These are phyloP conservation scores for Nemapogon koenigi DNA, from an alignment of 2,888 invertebrate genomes.

Conservation along the genomic window DNA sequence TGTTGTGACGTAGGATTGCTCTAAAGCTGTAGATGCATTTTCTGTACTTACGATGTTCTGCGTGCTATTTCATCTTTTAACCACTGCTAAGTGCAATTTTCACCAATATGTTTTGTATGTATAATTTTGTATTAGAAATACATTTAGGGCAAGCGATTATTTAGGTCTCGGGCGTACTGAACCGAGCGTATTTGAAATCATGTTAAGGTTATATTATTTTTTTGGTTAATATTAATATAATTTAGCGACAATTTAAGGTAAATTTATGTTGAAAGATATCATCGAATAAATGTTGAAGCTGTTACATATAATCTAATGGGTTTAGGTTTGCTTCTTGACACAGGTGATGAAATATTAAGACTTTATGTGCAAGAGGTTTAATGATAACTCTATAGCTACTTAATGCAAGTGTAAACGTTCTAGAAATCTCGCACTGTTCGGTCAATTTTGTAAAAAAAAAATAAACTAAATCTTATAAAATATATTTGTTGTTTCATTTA, in stretches of 20 bases:
- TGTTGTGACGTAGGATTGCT: too few species aligned
- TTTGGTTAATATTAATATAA: conserved; percentile 54
- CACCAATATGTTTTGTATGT: conserved; percentile 47
- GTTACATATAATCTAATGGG: too few species aligned
- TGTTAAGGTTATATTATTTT: conserved; percentile 54
- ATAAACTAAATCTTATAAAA: too few species aligned
- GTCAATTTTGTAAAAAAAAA: conserved; percentile 65
- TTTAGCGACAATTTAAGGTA: conserved; percentile 52
- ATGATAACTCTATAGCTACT: conserved; percentile 63
- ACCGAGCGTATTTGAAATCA: conserved; percentile 46
- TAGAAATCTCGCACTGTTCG: conserved; percentile 67
- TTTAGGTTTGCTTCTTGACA: conserved; percentile 52
- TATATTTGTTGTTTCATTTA: too few species aligned
- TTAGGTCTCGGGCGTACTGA: conserved; percentile 21
- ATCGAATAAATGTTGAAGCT: too few species aligned
- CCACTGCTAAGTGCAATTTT: conserved; percentile 51
- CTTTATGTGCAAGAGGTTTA: conserved; percentile 58
- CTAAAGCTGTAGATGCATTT: conserved; percentile 26
- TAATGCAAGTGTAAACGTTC: conserved; percentile 65
- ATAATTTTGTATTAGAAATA: conserved; percentile 48
- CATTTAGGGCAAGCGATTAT: conserved; percentile 23
- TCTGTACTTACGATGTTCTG: conserved; percentile 41
- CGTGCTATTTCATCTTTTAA: conserved; percentile 39
- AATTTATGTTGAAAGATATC: conserved; percentile 36
- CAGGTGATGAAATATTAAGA: conserved; percentile 60